These are phyloP conservation scores for Coryphaenoides rupestris DNA, from an alignment of 2,113 vertebrate genomes.

Conservation along the genomic window DNA sequence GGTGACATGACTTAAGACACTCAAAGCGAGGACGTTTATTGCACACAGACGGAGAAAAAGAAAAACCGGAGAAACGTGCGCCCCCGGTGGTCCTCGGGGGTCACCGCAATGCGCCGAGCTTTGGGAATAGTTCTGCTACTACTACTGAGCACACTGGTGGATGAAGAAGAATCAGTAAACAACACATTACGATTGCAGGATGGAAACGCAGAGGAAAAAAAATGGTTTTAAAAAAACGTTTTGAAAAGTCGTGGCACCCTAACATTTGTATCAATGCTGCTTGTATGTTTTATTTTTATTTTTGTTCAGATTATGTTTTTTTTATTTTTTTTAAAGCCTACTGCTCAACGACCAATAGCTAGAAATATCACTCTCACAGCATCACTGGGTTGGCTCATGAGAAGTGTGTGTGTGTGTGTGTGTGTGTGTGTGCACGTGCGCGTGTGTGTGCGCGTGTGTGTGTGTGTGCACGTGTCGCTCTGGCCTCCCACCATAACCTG, in stretches of 20 bases:
- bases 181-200: slow-evolving; percentile 67
- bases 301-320: slow-evolving; percentile 40
- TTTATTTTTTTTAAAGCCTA: slow-evolving; percentile 41
- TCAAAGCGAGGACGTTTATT: slow-evolving; percentile 83
- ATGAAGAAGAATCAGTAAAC: slow-evolving; percentile 69
- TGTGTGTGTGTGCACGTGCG: slow-evolving; percentile 2
- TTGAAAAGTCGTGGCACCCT: slow-evolving; percentile 77
- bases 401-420: slow-evolving; percentile 27
- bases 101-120: slow-evolving; percentile 73
- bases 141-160: slow-evolving; percentile 80
- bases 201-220: slow-evolving; percentile 34
- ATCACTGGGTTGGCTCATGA: slow-evolving; percentile 63
- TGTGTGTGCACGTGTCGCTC: slow-evolving; percentile 26
- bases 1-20: slow-evolving; percentile 73
- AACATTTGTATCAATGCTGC: slow-evolving; percentile 83
- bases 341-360: slow-evolving; percentile 71
- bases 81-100: slow-evolving; percentile 69
- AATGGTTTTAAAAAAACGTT: slow-evolving; percentile 66
- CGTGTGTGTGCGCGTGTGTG: slow-evolving; percentile 4
- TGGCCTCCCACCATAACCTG: slow-evolving; percentile 47
- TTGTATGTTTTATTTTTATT: slow-evolving; percentile 68
- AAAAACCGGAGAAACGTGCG: slow-evolving; percentile 63
- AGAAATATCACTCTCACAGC: slow-evolving; percentile 61
- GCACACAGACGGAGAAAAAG: slow-evolving; percentile 49
- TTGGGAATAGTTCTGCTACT: slow-evolving; percentile 70